Base-by-base conservation (phyloP, 2,888 invertebrate species). In the Eumacrocentrus americanus region DNA sequence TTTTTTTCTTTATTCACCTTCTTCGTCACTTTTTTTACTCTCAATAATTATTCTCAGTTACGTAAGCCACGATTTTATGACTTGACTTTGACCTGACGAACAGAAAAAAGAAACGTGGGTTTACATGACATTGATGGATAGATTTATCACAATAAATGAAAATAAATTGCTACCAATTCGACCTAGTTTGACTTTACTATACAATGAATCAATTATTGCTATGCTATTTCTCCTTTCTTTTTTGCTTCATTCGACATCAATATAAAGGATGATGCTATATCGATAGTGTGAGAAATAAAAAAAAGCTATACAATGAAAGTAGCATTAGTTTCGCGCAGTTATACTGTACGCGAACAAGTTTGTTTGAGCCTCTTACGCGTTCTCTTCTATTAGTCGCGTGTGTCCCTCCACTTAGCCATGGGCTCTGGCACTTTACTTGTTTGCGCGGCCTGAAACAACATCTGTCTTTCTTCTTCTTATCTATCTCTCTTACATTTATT, bases 361-460 rank as follows among this genome's bases (percentile, higher is more conserved):
- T n/a, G n/a, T n/a, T n/a, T n/a, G n/a, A n/a, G n/a, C n/a, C n/a
- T n/a, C n/a, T n/a, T n/a, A n/a, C n/a, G n/a, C n/a, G n/a, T n/a
- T n/a, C n/a, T n/a, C n/a, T n/a, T n/a, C n/a, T n/a, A n/a, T n/a
- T 51, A 34, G 12, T 14, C 51, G 37, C 53, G 38, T 53, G 14
- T n/a, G 37, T n/a, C 53, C 2, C 16, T 5, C 20, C 25, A 11
- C 42, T 42, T 11, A 16, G 6, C 35, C 22, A 46, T 20, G 47
- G 20, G 38, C 29, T 14, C 14, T 5, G 35, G 29, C 12, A 22
- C n/a, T 60, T 9, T 67, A 63, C 62, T 66, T 69, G 64, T 71
- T 69, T 67, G 70, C 67, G 50, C 62, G 65, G 67, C 66, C 68
- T 70, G 67, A 69, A 72, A 67, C 66, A 70, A 71, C 71, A 70